Base-by-base conservation (phyloP, 2,797 vertebrate genomes). In the Melanotaenia maccullochi region DNA sequence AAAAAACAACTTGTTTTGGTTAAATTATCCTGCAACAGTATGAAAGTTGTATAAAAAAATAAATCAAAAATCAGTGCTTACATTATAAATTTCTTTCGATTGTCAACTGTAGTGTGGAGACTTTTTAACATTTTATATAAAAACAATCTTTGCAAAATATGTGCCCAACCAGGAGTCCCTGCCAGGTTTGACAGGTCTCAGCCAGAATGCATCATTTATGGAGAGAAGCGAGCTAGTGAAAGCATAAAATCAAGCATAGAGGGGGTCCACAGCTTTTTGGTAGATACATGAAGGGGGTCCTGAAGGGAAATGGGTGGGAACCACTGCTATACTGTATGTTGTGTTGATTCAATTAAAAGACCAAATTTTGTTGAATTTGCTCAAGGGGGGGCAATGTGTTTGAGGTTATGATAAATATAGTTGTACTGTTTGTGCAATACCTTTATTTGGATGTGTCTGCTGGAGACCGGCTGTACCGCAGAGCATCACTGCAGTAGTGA, bases 401-500 rank as follows among this genome's bases (percentile, higher is more conserved):
- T 62, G 6, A 49, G 59, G 4, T 65, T 75, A 52, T 63, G 71
- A 68, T 66, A 57, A 67, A 63, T 64, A 42, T 40, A 79, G 68
- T 60, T 71, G 36, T 59, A n/a, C 38, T 68, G 65, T 84, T 70
- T 74, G 68, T 79, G 79, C 68, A 68, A 73, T 63, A 76, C 66
- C 59, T 81, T 70, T 76, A 70, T 84, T 69, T 52, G 61, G 62
- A 76, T 44, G 38, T 38, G 42, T 69, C 49, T 81, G 76, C 76
- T 71, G 71, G 78, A 68, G 78, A 52, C 66, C 56, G 76, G 70
- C 76, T 67, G 71, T 79, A 74, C 82, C 71, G 85, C 82, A 75
- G 83, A 82, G 69, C 71, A 12, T 80, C 71, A 83, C 84, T 91
- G 89, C 89, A 82, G 81, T 76, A 88, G 51, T 25, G 36, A 47